Evolutionary conservation across 2,113 vertebrate genomes (phyloP).

Genomic region (Urocynchramus pylzowi): DNA sequence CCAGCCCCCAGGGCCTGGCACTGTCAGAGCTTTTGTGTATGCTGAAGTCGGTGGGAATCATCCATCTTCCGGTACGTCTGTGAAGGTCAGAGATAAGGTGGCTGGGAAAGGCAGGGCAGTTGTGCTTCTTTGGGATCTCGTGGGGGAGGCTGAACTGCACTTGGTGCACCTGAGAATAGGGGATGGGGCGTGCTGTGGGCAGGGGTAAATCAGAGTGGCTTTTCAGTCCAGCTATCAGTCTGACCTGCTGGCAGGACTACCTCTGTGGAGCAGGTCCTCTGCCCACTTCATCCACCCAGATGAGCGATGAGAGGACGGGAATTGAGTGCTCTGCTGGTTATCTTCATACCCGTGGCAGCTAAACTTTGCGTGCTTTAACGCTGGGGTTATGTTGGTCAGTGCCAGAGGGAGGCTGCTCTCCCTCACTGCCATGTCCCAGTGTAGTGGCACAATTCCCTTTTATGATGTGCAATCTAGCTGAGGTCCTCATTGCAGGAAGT

Average conservation of each 20-base stretch:
- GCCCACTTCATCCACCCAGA: neutral
- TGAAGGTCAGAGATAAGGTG: neutral
- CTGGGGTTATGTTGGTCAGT: neutral
- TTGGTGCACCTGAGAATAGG: neutral
- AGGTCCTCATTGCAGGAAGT: neutral
- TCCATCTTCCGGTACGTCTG: accelerated
- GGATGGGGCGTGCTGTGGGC: neutral
- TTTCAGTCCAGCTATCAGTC: neutral
- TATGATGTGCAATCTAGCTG: neutral
- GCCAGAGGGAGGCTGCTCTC: neutral
- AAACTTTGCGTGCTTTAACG: accelerated
- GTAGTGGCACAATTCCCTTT: neutral
- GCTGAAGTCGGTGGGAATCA: neutral
- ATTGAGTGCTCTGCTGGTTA: neutral
- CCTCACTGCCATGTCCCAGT: neutral
- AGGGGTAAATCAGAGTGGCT: neutral
- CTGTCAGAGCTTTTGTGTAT: neutral
- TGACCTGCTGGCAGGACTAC: neutral
- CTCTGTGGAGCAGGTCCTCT: neutral
- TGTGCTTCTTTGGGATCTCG: neutral
- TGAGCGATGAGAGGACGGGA: accelerated
- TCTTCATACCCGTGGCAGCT: neutral
- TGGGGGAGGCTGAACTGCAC: neutral
- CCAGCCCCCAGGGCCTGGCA: neutral
- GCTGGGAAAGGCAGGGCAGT: neutral